Percentiles rank a stretch among this genome's conserved stretches.
phyloP scores from a whole-genome alignment of 2,888 invertebrate species.

The Conomelus anceps region DNA sequence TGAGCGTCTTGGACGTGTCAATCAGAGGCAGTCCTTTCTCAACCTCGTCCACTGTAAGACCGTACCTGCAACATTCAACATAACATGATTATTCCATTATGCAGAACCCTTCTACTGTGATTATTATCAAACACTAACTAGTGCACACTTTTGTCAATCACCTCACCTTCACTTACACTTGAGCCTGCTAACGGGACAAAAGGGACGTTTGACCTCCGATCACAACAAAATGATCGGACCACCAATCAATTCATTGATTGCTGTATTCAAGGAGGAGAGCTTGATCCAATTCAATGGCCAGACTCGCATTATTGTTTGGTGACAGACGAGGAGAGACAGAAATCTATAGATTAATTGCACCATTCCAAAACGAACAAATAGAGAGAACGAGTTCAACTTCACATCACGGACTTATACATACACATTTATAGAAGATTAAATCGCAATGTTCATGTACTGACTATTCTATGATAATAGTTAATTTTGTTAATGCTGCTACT shows the following conservation, averaged over 20 bases:
- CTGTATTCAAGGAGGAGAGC: background rate
- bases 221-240: background rate
- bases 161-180: too few species aligned
- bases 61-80: constrained; percentile 71
- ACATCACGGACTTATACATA: background rate
- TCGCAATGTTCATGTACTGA: too few species aligned
- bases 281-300: background rate
- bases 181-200: background rate
- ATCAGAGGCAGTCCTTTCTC: constrained; percentile 80
- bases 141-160: background rate
- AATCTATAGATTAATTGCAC: background rate
- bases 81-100: background rate
- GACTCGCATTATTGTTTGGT: background rate
- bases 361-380: background rate
- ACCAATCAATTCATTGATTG: background rate
- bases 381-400: background rate
- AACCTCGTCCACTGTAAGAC: constrained; percentile 76
- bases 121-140: background rate
- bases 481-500: too few species aligned
- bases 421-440: too few species aligned
- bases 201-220: background rate
- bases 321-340: background rate
- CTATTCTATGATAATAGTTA: too few species aligned
- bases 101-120: background rate
- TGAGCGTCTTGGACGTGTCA: constrained; percentile 80